Percentiles rank a stretch among this genome's conserved stretches.
Conservation (phyloP, 2,113 vertebrate genomes). For the Poecilia latipinna region DNA sequence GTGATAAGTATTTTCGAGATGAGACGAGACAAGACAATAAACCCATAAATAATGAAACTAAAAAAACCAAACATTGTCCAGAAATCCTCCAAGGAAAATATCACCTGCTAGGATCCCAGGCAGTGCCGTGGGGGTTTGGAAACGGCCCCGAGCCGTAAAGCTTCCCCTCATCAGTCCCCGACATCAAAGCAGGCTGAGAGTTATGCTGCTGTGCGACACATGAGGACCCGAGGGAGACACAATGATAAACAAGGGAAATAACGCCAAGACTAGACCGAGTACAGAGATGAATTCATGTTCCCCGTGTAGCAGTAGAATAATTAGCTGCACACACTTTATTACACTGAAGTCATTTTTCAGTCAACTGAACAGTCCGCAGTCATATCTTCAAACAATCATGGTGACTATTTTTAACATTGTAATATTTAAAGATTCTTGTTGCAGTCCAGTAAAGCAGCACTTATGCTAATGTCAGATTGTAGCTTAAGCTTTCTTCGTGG, state of each 20-base stretch:
- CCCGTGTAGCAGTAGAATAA: background rate
- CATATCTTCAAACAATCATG: background rate
- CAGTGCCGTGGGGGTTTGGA: conserved; percentile 27
- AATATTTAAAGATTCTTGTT: too few relatives aligned
- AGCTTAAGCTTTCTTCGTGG: too few relatives aligned
- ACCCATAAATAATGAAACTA: too few relatives aligned
- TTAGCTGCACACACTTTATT: background rate
- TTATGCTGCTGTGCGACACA: conserved; percentile 31
- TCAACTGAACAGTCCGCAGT: background rate
- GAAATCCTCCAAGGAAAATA: conserved; percentile 29
- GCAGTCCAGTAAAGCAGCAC: too few relatives aligned
- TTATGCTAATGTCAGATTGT: background rate
- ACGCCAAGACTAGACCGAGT: background rate
- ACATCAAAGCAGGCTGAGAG: conserved; percentile 30
- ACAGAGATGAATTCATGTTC: conserved; percentile 6
- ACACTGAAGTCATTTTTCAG: background rate
- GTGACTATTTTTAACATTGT: background rate
- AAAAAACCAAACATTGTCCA: conserved; percentile 6
- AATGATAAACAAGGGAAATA: conserved; percentile 24
- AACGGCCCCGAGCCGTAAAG: conserved; percentile 44
- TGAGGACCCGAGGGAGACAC: background rate
- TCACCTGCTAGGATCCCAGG: conserved; percentile 38
- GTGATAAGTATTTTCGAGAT: conserved; percentile 8
- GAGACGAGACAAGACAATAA: conserved; percentile 12
- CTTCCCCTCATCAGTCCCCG: conserved; percentile 33